Conservation (phyloP, 2,113 vertebrate genomes). For the Gallinago jamesoni region DNA sequence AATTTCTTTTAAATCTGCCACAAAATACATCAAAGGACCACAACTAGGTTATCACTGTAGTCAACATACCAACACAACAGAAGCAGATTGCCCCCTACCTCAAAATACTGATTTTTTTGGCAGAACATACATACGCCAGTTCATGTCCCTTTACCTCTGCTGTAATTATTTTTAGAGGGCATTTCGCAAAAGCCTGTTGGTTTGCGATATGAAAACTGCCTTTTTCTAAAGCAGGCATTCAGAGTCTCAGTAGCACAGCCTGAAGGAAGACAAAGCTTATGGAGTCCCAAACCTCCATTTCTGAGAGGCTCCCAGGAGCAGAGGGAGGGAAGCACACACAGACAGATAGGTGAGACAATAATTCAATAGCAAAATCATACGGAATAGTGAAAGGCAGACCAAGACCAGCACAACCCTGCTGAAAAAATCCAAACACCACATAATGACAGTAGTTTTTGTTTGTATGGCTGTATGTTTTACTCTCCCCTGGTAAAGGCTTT, state of each 20-base stretch:
- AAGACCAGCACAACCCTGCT: background rate
- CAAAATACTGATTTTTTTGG: background rate
- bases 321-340: background rate
- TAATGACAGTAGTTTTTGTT: too few species aligned
- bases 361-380: background rate
- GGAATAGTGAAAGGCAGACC: fast-evolving
- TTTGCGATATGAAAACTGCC: background rate
- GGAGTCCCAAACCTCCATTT: background rate
- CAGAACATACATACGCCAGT: fast-evolving
- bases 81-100: too few species aligned
- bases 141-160: background rate
- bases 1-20: background rate
- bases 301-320: background rate
- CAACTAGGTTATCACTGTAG: fast-evolving
- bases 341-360: background rate
- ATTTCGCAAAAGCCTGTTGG: background rate
- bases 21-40: background rate
- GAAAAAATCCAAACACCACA: background rate
- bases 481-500: background rate
- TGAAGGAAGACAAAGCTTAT: background rate
- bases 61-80: background rate
- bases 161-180: background rate
- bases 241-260: background rate
- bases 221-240: background rate
- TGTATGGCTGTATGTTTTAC: background rate